Conservation (phyloP, 2,113 vertebrate genomes). For the Epinephelus moara region DNA sequence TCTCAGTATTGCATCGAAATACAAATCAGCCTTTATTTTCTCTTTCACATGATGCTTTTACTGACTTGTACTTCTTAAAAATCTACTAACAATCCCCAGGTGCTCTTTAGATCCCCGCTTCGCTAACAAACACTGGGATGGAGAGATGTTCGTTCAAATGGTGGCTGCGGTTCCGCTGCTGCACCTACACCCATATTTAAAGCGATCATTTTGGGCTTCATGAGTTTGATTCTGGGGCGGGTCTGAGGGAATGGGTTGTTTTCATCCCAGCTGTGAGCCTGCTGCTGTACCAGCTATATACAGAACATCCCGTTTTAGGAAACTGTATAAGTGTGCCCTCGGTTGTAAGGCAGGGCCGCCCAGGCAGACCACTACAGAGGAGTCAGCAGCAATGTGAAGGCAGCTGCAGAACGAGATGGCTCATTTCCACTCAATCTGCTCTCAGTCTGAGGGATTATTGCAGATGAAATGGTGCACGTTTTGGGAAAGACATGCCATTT, state of each 20-base stretch:
- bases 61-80: background rate
- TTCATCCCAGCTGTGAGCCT: slow-evolving; percentile 63
- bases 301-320: slow-evolving; percentile 61
- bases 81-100: background rate
- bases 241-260: slow-evolving; percentile 32
- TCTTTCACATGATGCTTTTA: background rate
- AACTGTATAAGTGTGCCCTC: slow-evolving; percentile 37
- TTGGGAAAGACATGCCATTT: background rate
- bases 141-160: background rate
- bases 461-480: background rate
- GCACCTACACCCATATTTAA: slow-evolving; percentile 43
- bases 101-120: background rate
- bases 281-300: slow-evolving; percentile 58
- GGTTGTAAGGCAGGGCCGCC: slow-evolving; percentile 46
- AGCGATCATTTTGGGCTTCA: slow-evolving; percentile 39
- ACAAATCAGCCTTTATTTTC: background rate
- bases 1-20: slow-evolving; percentile 31
- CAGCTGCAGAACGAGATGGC: background rate
- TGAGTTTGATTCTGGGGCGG: slow-evolving; percentile 33
- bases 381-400: slow-evolving; percentile 7
- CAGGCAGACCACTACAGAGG: slow-evolving; percentile 57
- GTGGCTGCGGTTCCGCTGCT: slow-evolving; percentile 15
- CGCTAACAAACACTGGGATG: background rate
- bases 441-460: background rate
- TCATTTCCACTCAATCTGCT: slow-evolving; percentile 17